Base-by-base conservation (phyloP, 2,888 invertebrate species). In the Rosalia funebris region DNA sequence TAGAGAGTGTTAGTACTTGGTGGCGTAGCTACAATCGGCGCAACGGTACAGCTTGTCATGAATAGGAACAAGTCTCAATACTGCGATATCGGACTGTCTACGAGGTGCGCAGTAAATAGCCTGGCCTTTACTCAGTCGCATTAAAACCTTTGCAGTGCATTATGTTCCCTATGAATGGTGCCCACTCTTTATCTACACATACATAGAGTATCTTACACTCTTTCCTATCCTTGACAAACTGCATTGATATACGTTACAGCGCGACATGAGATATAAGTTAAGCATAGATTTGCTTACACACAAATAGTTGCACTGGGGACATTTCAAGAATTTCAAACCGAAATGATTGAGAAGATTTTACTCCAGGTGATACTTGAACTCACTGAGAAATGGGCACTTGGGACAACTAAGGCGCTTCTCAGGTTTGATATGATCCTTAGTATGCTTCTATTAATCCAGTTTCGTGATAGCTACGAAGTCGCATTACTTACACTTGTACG, bases 231-330 rank as follows among this genome's bases (percentile, higher is more conserved):
- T n/a, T n/a, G n/a, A n/a, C n/a, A n/a, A n/a, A n/a, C n/a, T n/a
- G n/a, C n/a, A n/a, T n/a, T 95, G 96, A 76, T 96, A 96, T 0
- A 96, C 85, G 68, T 90, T 91, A 0, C 93, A 93, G 81, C 99
- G 99, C 0, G 95, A 96, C 79, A 99, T 99, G 77, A 96, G 87
- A 79, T 99, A 99, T 0, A 96, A 97, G 82, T 96, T 98, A 55
- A 99, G 85, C 99, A 99, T 99, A 0, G 98, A 98, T 80, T 97
- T 96, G 83, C 96, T 98, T n/a, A 97, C 96, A 78, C 97, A 98
- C 0, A 90, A 87, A 76, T 96, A 96, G 12, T 87, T 85, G 79
- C 98, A 98, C 76, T 94, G 90, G 64, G 87, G 87, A 81, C 98
- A 98, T 79, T 93, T 92, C 84, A 93, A 98, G 1, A 98, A 98